phyloP scores from a whole-genome alignment of 1,140 invertebrate species.

The Luehdorfia chinensis region DNA sequence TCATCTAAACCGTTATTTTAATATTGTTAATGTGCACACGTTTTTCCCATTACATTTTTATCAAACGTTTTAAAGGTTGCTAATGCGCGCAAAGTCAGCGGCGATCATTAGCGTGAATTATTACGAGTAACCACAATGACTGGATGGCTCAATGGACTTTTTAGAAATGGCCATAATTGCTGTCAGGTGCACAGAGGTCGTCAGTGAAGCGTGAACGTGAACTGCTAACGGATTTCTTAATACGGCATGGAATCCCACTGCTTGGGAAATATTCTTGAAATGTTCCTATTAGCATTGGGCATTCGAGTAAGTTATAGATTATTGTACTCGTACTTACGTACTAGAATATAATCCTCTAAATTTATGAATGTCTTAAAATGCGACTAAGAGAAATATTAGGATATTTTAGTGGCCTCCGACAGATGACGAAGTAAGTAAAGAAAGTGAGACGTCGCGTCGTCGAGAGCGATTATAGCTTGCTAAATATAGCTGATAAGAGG shows the following conservation, averaged over 20 bases:
- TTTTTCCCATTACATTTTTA: conserved; percentile 11
- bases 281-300: background rate
- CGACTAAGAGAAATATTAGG: too few species aligned
- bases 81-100: conserved; percentile 7
- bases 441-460: too few species aligned
- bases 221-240: conserved; percentile 6
- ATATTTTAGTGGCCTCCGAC: too few species aligned
- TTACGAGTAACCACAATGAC: conserved; percentile 9
- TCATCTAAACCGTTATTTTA: too few species aligned
- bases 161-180: conserved; percentile 13
- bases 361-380: too few species aligned
- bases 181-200: background rate
- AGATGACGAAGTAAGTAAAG: too few species aligned
- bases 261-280: background rate
- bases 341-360: too few species aligned
- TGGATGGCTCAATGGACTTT: background rate
- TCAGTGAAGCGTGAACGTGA: background rate
- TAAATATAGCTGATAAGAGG: too few species aligned
- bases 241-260: background rate
- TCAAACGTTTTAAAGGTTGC: conserved; percentile 4
- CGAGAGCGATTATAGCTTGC: too few species aligned
- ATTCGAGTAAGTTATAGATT: too few species aligned
- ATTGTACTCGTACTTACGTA: too few species aligned
- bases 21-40: conserved; percentile 1
- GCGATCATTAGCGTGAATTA: conserved; percentile 13